Percentiles rank a stretch among this genome's conserved stretches.
These are phyloP conservation scores for Cricetomys ansorgei DNA, from an alignment of 2,113 vertebrate genomes.

Conservation along the genomic window DNA sequence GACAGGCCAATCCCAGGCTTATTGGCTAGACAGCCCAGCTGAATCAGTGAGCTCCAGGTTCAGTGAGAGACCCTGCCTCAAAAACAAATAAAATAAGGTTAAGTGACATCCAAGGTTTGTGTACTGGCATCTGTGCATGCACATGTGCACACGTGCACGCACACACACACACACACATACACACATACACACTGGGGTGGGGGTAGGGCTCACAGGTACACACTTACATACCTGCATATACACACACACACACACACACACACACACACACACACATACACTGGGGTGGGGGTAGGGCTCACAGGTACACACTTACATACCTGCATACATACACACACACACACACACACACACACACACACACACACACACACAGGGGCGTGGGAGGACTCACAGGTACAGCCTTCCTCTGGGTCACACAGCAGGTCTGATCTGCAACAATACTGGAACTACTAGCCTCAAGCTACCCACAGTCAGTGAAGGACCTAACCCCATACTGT, in stretches of 20 bases:
- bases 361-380: background rate
- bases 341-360: background rate
- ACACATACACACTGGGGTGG: too few relatives aligned
- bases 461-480: fast-evolving
- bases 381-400: background rate
- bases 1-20: too few relatives aligned
- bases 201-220: too few relatives aligned
- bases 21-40: too few relatives aligned
- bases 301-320: background rate
- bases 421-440: background rate
- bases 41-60: background rate
- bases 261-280: background rate
- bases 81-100: background rate
- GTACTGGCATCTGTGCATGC: background rate
- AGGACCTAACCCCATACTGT: fast-evolving
- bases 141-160: background rate
- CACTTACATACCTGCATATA: background rate
- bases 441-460: background rate
- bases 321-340: background rate
- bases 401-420: background rate
- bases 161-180: background rate
- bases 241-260: background rate
- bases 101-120: background rate
- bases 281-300: too few relatives aligned
- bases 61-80: background rate